These are phyloP conservation scores for Spea bombifrons DNA, from an alignment of 2,113 vertebrate genomes.

Conservation along the genomic window DNA sequence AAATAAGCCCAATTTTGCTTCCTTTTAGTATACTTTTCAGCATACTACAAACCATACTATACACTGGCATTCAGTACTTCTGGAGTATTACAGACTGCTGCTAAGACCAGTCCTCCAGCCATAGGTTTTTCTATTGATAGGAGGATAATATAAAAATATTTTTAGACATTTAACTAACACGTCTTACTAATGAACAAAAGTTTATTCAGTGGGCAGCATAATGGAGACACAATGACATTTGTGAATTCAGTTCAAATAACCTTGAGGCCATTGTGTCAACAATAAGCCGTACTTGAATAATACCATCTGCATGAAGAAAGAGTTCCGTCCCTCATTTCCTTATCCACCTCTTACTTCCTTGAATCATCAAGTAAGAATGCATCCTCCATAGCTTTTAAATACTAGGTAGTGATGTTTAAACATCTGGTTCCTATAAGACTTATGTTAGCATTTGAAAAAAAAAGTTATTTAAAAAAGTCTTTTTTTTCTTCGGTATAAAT, in stretches of 20 bases:
- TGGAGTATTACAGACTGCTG: too few relatives aligned
- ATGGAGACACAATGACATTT: background rate
- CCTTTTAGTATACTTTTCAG: too few relatives aligned
- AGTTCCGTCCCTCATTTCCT: background rate
- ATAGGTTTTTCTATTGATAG: too few relatives aligned
- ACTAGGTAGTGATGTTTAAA: background rate
- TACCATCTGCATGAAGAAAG: background rate
- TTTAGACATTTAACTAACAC: too few relatives aligned
- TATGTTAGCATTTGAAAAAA: conserved; percentile 23
- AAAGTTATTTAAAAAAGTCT: conserved; percentile 22
- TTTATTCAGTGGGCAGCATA: too few relatives aligned
- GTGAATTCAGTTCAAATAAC: background rate
- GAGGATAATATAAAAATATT: too few relatives aligned
- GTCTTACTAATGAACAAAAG: too few relatives aligned
- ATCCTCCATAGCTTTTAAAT: conserved; percentile 21
- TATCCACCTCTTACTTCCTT: conserved; percentile 19
- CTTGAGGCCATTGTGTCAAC: background rate
- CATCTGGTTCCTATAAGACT: rapidly evolving
- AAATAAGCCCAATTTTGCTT: too few relatives aligned
- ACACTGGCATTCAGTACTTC: too few relatives aligned
- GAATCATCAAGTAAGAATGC: conserved; percentile 12
- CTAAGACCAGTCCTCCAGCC: too few relatives aligned
- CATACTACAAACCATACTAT: too few relatives aligned
- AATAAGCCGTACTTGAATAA: conserved; percentile 20
- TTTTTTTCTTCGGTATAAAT: background rate